These are phyloP conservation scores for Ciconia maguari DNA, from an alignment of 2,113 vertebrate genomes.

Conservation along the genomic window DNA sequence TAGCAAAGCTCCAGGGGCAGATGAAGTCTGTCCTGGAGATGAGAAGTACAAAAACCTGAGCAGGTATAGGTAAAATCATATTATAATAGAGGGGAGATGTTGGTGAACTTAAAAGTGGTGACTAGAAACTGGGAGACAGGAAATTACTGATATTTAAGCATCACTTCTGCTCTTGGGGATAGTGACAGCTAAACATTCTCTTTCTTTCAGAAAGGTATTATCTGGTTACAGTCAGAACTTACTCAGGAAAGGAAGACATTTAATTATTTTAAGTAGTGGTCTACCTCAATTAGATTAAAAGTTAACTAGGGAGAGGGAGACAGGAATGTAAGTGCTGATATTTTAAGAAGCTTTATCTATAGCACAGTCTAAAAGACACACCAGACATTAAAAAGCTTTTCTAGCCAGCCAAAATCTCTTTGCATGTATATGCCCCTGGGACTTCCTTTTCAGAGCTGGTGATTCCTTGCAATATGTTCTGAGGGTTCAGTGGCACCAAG, in stretches of 20 bases:
- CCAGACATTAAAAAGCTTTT: neutral
- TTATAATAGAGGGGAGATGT: neutral
- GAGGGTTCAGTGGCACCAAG: neutral
- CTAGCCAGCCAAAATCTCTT: neutral
- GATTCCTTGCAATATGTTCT: neutral
- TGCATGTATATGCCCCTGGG: neutral
- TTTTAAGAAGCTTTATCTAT: neutral
- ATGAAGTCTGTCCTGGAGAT: slow-evolving; percentile 2
- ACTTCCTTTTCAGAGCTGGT: neutral
- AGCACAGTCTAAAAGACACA: neutral
- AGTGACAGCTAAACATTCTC: neutral
- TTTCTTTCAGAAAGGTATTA: neutral
- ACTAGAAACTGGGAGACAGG: neutral
- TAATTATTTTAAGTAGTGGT: neutral
- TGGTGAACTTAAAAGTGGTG: neutral
- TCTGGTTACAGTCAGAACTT: neutral
- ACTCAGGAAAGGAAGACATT: neutral
- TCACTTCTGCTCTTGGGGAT: neutral
- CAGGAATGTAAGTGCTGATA: neutral
- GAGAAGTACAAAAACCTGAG: neutral
- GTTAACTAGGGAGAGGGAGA: neutral
- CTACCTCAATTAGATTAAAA: neutral
- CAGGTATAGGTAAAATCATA: neutral
- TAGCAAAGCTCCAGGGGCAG: neutral
- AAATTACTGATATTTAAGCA: neutral